phyloP scores from a whole-genome alignment of 2,113 vertebrate species.

The Neolamprologus falcicula region DNA sequence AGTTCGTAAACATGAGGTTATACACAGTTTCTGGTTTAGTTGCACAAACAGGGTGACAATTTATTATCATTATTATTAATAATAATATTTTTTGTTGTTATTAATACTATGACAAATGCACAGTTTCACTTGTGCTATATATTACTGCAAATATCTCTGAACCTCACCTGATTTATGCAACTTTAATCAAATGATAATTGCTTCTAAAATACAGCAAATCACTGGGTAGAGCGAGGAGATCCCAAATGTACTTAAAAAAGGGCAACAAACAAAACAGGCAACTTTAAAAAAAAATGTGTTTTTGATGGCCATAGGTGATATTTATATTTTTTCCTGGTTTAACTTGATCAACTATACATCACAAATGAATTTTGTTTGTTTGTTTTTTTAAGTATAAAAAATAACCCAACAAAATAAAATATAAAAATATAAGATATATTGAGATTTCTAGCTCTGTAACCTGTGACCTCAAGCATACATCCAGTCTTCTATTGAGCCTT shows the following conservation, averaged over 20 bases:
- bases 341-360: background rate
- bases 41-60: background rate
- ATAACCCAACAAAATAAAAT: background rate
- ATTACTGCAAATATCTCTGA: background rate
- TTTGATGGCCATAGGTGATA: background rate
- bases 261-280: background rate
- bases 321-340: background rate
- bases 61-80: rapidly evolving
- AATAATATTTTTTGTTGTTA: background rate
- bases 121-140: background rate
- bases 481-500: background rate
- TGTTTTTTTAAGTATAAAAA: background rate
- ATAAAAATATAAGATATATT: background rate
- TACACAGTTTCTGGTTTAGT: background rate
- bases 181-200: background rate
- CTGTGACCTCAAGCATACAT: background rate
- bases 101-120: background rate
- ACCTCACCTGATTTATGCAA: background rate
- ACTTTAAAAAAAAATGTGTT: background rate
- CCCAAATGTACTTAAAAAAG: background rate
- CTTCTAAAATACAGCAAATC: background rate
- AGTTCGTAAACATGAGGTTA: background rate
- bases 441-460: background rate
- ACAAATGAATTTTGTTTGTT: background rate
- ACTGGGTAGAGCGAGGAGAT: background rate